Percentiles rank a stretch among this genome's conserved stretches.
phyloP scores from a whole-genome alignment of 1,140 invertebrate genomes.

The Wasmannia auropunctata region DNA sequence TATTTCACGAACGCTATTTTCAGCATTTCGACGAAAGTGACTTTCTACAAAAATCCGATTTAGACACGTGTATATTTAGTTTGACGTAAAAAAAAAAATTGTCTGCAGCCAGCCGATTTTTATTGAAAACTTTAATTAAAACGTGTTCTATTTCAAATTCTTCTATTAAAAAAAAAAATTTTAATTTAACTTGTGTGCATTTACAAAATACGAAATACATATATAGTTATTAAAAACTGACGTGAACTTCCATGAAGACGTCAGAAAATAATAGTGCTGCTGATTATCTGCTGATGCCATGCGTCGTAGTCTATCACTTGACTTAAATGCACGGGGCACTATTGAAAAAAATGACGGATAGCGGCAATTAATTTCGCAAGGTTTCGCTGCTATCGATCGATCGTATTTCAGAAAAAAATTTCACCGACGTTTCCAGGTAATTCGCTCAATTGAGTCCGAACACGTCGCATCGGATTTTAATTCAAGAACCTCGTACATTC shows the following conservation, averaged over 20 bases:
- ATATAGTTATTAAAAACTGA: not conserved
- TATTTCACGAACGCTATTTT: not conserved
- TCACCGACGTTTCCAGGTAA: slow-evolving; percentile 22
- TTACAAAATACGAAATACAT: not conserved
- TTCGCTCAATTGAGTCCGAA: slow-evolving; percentile 46
- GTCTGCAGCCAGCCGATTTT: not conserved
- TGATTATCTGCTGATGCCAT: not conserved
- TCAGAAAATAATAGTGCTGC: too few species aligned
- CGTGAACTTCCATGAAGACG: not conserved
- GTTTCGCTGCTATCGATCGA: slow-evolving; percentile 39
- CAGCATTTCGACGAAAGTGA: not conserved
- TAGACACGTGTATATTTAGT: not conserved
- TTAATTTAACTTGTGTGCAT: not conserved
- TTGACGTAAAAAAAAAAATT: slow-evolving; percentile 1
- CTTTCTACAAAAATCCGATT: not conserved
- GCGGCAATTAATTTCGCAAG: slow-evolving; percentile 46
- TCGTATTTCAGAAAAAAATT: slow-evolving; percentile 36
- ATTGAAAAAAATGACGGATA: slow-evolving; percentile 45
- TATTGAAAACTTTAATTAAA: slow-evolving; percentile 20
- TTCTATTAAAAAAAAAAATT: too few species aligned
- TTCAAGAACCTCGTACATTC: slow-evolving; percentile 41
- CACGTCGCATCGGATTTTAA: slow-evolving; percentile 46
- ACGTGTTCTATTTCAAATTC: not conserved
- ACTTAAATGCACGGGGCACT: not conserved
- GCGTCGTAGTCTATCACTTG: not conserved